Percentiles rank a stretch among this genome's conserved stretches.
Conservation (phyloP, 2,797 vertebrate species). For the Schizopygopsis malacanthus region DNA sequence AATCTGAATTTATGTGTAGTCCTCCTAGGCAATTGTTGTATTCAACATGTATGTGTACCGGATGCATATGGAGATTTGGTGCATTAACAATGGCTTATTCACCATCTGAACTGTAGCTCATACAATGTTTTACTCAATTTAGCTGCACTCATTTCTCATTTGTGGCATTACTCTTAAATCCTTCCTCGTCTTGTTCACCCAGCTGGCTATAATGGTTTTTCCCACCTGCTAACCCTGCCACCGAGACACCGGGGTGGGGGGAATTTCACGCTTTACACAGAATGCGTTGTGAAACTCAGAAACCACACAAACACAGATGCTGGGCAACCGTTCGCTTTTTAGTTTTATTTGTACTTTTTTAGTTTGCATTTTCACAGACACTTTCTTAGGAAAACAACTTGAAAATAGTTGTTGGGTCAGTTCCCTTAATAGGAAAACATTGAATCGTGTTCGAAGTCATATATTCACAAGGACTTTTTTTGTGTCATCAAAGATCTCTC, state of each 20-base stretch:
- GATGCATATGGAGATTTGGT: neutral
- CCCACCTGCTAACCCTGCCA: conserved; percentile 30
- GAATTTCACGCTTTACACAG: conserved; percentile 7
- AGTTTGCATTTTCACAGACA: neutral
- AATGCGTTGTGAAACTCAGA: conserved; percentile 40
- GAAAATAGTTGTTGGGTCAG: neutral
- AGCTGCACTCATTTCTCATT: neutral
- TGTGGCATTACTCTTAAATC: neutral
- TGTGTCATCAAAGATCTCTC: neutral
- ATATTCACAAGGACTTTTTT: neutral
- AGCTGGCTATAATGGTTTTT: conserved; percentile 35
- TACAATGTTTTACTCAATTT: conserved; percentile 20
- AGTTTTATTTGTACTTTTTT: neutral
- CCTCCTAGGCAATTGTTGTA: conserved; percentile 7
- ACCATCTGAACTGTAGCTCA: conserved; percentile 16
- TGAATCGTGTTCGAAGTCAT: neutral
- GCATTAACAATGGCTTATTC: conserved; percentile 15
- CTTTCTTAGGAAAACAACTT: conserved; percentile 1
- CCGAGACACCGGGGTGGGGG: conserved; percentile 11
- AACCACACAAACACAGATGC: conserved; percentile 32
- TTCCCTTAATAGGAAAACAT: conserved; percentile 13
- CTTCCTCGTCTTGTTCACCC: conserved; percentile 3
- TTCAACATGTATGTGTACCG: neutral
- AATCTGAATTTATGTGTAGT: conserved; percentile 28
- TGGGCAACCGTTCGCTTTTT: conserved; percentile 1